phyloP scores from a whole-genome alignment of 2,113 vertebrate species.

The Macroglossus sobrinus region DNA sequence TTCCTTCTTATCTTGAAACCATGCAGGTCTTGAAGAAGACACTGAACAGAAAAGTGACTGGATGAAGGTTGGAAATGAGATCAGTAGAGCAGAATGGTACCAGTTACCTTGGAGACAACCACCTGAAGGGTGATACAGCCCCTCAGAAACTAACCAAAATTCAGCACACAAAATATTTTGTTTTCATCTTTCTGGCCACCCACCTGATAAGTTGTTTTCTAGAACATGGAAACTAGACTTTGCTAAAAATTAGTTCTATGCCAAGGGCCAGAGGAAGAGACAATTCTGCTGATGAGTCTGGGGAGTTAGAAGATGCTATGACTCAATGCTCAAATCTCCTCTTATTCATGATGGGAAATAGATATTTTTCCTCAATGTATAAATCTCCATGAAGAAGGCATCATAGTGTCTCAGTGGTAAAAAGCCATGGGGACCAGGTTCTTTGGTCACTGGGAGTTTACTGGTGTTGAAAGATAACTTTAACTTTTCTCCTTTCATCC shows the following conservation, averaged over 20 bases:
- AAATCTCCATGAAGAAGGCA: background rate
- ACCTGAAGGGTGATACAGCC: background rate
- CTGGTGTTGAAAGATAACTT: background rate
- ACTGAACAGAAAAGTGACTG: background rate
- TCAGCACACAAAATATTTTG: background rate
- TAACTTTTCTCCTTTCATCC: background rate
- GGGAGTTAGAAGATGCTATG: background rate
- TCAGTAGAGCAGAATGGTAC: background rate
- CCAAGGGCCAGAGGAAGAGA: background rate
- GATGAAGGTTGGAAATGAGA: background rate
- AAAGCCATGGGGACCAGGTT: background rate
- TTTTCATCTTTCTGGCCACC: background rate
- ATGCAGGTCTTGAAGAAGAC: background rate
- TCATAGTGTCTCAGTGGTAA: background rate
- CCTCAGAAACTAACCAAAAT: background rate
- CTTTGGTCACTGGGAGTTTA: background rate
- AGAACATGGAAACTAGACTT: background rate
- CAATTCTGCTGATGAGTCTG: background rate
- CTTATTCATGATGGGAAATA: background rate
- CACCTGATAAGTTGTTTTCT: background rate
- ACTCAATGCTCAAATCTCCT: background rate
- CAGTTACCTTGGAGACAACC: background rate
- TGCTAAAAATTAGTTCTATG: background rate
- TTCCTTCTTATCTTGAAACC: background rate
- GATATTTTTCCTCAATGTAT: background rate